These are phyloP conservation scores for Melospiza georgiana DNA, from an alignment of 2,113 vertebrate species.

Conservation along the genomic window DNA sequence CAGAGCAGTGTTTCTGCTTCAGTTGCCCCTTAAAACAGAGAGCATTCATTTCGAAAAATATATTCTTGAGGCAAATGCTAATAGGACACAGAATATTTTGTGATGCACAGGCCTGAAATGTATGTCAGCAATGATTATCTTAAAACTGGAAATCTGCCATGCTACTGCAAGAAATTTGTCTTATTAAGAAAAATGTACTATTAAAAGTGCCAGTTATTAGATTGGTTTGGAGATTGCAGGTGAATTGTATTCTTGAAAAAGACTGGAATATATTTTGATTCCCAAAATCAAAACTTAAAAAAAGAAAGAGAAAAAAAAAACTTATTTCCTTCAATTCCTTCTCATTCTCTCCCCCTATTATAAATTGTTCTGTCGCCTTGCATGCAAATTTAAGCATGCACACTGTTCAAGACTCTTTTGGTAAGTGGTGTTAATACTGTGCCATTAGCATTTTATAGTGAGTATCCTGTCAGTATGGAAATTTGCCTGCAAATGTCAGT, in stretches of 20 bases:
- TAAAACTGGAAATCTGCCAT: neutral
- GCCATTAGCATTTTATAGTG: neutral
- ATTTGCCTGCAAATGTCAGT: neutral
- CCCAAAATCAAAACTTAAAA: neutral
- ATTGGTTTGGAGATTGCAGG: neutral
- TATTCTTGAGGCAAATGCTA: neutral
- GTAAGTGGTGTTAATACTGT: neutral
- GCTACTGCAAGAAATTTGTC: neutral
- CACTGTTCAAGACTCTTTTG: neutral
- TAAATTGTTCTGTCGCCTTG: neutral
- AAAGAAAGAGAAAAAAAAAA: neutral
- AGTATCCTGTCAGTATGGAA: neutral
- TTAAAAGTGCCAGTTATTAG: neutral
- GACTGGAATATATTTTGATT: neutral
- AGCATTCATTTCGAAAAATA: neutral
- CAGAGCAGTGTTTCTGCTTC: conserved; percentile 13
- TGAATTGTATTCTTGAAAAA: neutral
- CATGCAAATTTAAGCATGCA: neutral
- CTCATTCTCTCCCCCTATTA: neutral
- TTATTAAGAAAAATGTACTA: neutral
- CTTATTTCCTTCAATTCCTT: neutral
- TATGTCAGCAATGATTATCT: neutral
- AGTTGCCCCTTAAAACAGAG: neutral
- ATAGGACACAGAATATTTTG: neutral
- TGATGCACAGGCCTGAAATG: neutral